Base-by-base conservation (phyloP, 1,140 invertebrate species). In the Drepana arcuata region DNA sequence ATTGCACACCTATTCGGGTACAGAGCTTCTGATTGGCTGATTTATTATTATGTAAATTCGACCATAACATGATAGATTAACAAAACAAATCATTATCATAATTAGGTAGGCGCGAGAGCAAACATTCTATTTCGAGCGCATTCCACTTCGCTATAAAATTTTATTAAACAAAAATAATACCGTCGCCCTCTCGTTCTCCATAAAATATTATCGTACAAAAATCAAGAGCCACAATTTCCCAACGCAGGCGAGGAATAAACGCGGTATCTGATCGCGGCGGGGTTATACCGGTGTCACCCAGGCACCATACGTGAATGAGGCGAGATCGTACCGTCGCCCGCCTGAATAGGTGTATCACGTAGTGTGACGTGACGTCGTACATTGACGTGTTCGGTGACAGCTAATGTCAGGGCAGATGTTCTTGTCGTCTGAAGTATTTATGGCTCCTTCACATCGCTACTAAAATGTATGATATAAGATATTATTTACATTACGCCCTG, bases 221-320 rank as follows among this genome's bases (percentile, higher is more conserved):
- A 44, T 38, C 30, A 23, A 23, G 14, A 26, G 41, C 32, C 40
- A 35, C 16, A 37, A 24, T 27, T 49, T 49, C 41, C 42, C 38
- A 45, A 39, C 48, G 38, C 24, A 51, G 43, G 35, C 48, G 37
- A 39, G 16, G 41, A 35, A 33, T 30, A 28, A 12, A 18, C 27
- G 12, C 16, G 9, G 14, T 37, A 46, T 51, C 39, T 32, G 43
- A 46, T 51, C 13, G 41, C 44, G 43, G n/a, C 14, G 32, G 33
- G 48, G 38, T 46, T 45, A 46, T 46, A 39, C 48, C 42, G 36
- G 41, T 51, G 42, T 45, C 48, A 41, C 37, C 41, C 14, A 25
- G 41, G 34, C 27, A 29, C 7, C 33, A 36, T 14, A 49, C 47
- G 47, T 49, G 47, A 49, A 44, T 49, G 34, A 43, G 46, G 40